These are phyloP conservation scores for Sterrhoptilus dennistouni DNA, from an alignment of 2,113 vertebrate species.

Conservation along the genomic window DNA sequence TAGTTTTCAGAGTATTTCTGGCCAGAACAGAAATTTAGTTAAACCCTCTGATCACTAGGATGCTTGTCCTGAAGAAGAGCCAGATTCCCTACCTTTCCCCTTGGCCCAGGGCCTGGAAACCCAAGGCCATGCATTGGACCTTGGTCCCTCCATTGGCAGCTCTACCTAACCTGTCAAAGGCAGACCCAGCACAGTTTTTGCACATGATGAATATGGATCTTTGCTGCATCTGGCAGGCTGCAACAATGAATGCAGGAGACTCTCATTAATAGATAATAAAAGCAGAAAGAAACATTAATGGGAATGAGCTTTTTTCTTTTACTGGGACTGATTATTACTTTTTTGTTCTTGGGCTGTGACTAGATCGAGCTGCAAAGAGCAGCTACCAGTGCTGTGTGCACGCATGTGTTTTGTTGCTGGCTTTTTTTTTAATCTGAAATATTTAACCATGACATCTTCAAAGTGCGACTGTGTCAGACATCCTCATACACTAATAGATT, in stretches of 20 bases:
- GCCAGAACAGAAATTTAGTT: neutral
- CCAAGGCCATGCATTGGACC: neutral
- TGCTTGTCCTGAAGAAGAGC: neutral
- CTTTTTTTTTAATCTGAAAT: slow-evolving; percentile 25
- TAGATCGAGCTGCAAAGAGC: neutral
- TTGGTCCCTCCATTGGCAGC: neutral
- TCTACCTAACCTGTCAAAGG: neutral
- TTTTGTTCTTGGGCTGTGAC: slow-evolving; percentile 2
- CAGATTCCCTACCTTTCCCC: neutral
- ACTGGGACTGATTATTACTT: slow-evolving; percentile 6
- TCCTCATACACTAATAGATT: slow-evolving; percentile 40
- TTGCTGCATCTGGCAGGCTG: slow-evolving; percentile 42
- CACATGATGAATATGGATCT: slow-evolving; percentile 30
- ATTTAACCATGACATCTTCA: slow-evolving; percentile 11
- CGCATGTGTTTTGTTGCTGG: slow-evolving; percentile 21
- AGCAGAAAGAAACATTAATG: slow-evolving; percentile 43
- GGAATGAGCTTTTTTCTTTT: slow-evolving; percentile 41
- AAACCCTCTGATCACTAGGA: neutral
- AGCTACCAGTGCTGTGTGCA: neutral
- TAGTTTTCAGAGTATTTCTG: neutral
- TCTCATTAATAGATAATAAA: slow-evolving; percentile 58
- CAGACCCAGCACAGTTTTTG: neutral
- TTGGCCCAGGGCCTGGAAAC: slow-evolving; percentile 14
- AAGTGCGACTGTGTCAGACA: slow-evolving; percentile 30
- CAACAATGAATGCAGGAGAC: slow-evolving; percentile 26